phyloP scores from a whole-genome alignment of 2,113 vertebrate genomes.

The Calonectris borealis region DNA sequence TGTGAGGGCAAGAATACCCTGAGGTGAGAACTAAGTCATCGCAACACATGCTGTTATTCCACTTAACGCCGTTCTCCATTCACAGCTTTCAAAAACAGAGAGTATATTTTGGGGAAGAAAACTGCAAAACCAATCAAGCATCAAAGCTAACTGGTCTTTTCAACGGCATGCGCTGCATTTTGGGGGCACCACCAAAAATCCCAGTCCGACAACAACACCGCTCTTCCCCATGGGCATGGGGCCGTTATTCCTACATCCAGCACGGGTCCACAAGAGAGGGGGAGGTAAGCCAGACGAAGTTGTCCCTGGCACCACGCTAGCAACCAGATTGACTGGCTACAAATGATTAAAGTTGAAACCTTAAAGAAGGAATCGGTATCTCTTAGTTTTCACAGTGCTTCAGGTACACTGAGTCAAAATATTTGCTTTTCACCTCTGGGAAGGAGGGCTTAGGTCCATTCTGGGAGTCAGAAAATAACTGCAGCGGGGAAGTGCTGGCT shows the following conservation, averaged over 20 bases:
- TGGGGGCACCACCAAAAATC: background rate
- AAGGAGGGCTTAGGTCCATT: background rate
- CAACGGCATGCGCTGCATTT: background rate
- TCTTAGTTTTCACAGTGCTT: background rate
- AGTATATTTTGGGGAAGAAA: background rate
- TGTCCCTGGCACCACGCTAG: rapidly evolving
- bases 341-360: background rate
- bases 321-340: background rate
- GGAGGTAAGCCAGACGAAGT: background rate
- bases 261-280: background rate
- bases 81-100: background rate
- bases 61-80: background rate
- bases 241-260: background rate
- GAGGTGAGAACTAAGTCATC: background rate
- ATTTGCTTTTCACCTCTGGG: background rate
- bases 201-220: background rate
- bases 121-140: background rate
- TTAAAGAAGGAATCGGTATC: background rate
- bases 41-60: background rate
- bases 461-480: background rate
- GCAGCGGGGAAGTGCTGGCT: background rate
- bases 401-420: background rate
- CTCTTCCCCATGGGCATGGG: background rate
- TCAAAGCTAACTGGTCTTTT: background rate
- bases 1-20: background rate